Conservation (phyloP, 2,113 vertebrate genomes). For the Morone chrysops region DNA sequence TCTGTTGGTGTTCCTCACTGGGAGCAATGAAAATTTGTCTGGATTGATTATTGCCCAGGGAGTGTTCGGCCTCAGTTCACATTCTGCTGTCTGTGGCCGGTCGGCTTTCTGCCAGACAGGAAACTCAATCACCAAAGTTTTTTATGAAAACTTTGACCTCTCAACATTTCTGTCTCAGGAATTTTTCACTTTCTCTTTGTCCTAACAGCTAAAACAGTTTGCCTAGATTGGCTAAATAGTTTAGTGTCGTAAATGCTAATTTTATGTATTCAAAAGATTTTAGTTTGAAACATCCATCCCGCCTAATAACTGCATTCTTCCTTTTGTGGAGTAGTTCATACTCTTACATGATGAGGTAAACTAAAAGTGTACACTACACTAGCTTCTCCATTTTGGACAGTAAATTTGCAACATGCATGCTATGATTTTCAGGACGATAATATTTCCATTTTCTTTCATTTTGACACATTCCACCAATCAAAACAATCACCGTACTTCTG, state of each 20-base stretch:
- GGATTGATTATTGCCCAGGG: constrained; percentile 71
- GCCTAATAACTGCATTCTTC: too few species aligned
- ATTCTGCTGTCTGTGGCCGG: constrained; percentile 31
- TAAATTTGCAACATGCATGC: too few species aligned
- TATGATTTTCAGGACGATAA: too few species aligned
- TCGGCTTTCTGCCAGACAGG: constrained; percentile 14
- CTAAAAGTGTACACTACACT: too few species aligned
- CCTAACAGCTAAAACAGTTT: background rate
- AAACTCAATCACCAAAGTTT: constrained; percentile 51
- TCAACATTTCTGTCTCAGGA: background rate
- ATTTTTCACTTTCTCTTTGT: constrained; percentile 9
- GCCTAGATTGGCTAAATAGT: background rate
- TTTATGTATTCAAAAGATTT: too few species aligned
- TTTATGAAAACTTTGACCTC: constrained; percentile 50
- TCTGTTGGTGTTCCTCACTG: constrained; percentile 49
- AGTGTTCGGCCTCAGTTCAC: constrained; percentile 65
- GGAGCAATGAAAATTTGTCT: constrained; percentile 62
- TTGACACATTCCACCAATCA: too few species aligned
- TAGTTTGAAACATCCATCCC: too few species aligned
- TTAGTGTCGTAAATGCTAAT: background rate
- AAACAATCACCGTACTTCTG: too few species aligned
- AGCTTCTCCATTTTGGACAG: too few species aligned
- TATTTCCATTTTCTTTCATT: too few species aligned
- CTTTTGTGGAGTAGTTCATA: too few species aligned
- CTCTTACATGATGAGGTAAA: too few species aligned